A percentile compares a stretch with the other conserved stretches of the same genome.
These are phyloP conservation scores for Sipha maydis DNA, from an alignment of 2,888 invertebrate genomes.

Conservation along the genomic window DNA sequence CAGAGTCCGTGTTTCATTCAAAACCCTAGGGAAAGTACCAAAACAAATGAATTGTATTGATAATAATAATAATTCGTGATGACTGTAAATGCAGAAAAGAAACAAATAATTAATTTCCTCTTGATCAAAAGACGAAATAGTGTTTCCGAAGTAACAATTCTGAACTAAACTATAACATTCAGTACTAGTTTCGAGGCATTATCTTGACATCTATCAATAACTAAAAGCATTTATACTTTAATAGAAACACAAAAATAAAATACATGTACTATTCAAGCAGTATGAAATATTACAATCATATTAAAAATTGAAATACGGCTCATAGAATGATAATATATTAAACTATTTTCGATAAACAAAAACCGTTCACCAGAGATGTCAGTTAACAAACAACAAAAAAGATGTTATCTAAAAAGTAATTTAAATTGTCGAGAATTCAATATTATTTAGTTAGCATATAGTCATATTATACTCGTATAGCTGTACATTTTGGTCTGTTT, in stretches of 20 bases:
- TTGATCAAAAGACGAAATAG: neutral
- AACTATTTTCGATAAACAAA: neutral
- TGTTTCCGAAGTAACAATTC: neutral
- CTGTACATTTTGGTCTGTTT: too few relatives aligned
- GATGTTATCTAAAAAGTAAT: neutral
- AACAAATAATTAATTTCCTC: neutral
- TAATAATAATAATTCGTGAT: neutral
- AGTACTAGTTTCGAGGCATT: neutral
- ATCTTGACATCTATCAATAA: neutral
- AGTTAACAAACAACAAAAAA: neutral
- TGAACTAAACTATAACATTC: neutral
- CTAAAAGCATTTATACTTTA: neutral
- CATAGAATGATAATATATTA: neutral
- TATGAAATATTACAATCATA: neutral
- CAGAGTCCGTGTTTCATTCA: neutral
- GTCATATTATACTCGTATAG: too few relatives aligned
- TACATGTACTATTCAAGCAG: neutral
- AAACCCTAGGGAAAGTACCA: neutral
- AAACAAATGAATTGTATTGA: neutral
- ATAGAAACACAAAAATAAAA: neutral
- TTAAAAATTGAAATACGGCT: neutral
- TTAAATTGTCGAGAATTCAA: too few relatives aligned
- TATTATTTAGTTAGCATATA: too few relatives aligned
- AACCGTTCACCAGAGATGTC: neutral
- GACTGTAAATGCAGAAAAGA: neutral